A percentile compares a stretch with the other conserved stretches of the same genome.
These are phyloP conservation scores for Myotis lucifugus DNA, from an alignment of 2,113 vertebrate species.

Conservation along the genomic window DNA sequence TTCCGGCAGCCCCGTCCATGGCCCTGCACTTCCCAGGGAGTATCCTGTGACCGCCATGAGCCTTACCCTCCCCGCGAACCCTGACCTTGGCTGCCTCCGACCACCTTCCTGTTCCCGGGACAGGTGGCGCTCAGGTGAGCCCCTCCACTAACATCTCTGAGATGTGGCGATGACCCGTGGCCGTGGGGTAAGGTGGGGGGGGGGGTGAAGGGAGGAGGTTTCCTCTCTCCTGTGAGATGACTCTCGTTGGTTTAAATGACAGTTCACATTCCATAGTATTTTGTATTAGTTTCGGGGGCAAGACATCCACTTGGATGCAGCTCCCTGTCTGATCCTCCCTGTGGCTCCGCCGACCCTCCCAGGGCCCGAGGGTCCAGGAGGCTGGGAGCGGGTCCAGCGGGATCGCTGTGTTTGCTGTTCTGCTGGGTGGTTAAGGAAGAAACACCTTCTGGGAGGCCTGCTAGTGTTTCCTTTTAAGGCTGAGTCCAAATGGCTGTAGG, in stretches of 20 bases:
- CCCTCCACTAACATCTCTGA: slow-evolving; percentile 19
- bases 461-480: neutral
- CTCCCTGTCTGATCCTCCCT: neutral
- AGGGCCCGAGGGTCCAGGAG: neutral
- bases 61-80: neutral
- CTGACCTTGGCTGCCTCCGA: neutral
- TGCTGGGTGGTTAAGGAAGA: slow-evolving; percentile 9
- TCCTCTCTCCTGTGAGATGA: neutral
- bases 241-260: too few species aligned
- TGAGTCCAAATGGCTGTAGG: neutral
- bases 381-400: neutral
- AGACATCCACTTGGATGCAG: neutral
- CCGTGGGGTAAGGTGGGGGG: neutral
- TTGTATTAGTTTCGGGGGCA: neutral
- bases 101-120: neutral
- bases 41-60: neutral
- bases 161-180: neutral
- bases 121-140: neutral
- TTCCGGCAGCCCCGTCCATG: neutral
- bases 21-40: neutral
- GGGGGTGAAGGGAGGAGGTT: neutral
- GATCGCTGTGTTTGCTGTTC: slow-evolving; percentile 28
- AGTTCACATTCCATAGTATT: neutral
- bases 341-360: neutral
- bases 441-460: neutral